phyloP scores from a whole-genome alignment of 2,888 invertebrate species.

The Rhagonycha fulva region DNA sequence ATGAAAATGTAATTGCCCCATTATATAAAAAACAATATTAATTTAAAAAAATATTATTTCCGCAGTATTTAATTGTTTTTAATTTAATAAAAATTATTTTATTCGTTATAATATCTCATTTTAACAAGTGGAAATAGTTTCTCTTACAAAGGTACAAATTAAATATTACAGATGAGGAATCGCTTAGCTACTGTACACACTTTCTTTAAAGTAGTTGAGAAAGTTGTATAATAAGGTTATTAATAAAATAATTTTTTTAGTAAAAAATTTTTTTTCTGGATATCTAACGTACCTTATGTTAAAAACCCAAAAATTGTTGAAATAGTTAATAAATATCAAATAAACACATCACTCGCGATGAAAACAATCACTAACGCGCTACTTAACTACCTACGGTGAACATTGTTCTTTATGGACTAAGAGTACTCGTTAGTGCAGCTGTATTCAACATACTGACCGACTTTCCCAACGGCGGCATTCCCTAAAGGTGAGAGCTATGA shows the following conservation, averaged over 20 bases:
- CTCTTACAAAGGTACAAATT: neutral
- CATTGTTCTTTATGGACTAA: conserved; percentile 18
- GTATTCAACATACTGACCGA: conserved; percentile 48
- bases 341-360: neutral
- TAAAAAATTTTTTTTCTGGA: neutral
- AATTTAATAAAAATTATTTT: neutral
- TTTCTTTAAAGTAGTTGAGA: conserved; percentile 1
- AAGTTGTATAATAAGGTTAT: neutral
- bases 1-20: neutral
- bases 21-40: too few species aligned
- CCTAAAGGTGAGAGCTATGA: conserved; percentile 47
- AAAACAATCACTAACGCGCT: neutral
- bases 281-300: neutral
- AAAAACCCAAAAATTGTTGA: neutral
- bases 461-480: conserved; percentile 47
- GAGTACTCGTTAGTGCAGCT: conserved; percentile 13
- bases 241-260: neutral
- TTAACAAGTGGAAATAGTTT: neutral
- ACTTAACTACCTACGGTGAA: conserved; percentile 1
- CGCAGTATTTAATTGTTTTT: neutral
- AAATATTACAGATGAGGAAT: neutral
- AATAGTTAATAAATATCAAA: neutral
- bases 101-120: neutral
- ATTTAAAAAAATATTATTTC: neutral
- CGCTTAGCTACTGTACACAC: neutral